These are phyloP conservation scores for Drosophila tropicalis DNA, from an alignment of 1,140 invertebrate species.

Conservation along the genomic window DNA sequence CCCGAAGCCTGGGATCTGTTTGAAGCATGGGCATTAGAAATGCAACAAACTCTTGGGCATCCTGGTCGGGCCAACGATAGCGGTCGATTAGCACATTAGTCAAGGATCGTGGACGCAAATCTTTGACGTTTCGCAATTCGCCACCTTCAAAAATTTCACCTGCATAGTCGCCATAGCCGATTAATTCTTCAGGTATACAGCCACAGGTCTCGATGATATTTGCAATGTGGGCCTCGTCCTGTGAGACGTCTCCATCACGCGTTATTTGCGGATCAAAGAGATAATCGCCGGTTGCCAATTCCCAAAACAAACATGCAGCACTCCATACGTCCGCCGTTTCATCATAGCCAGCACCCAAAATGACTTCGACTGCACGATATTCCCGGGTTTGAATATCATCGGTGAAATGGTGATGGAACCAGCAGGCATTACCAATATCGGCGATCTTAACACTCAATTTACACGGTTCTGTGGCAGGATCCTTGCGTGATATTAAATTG, in stretches of 20 bases:
- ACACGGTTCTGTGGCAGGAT: slow-evolving; percentile 92
- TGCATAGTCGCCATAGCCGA: slow-evolving; percentile 94
- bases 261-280: slow-evolving; percentile 98
- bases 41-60: slow-evolving; percentile 93
- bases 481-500: slow-evolving; percentile 80
- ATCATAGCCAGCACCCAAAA: slow-evolving; percentile 96
- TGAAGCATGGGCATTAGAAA: slow-evolving; percentile 97
- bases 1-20: slow-evolving; percentile 93
- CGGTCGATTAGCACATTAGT: slow-evolving; percentile 95
- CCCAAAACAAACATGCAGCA: slow-evolving; percentile 99
- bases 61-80: slow-evolving; percentile 93
- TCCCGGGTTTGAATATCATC: slow-evolving; percentile 99
- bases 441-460: slow-evolving; percentile 96
- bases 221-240: slow-evolving; percentile 99
- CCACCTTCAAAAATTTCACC: slow-evolving; percentile 96
- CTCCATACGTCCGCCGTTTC: slow-evolving; percentile 99
- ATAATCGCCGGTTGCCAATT: slow-evolving; percentile 99
- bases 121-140: slow-evolving; percentile 93
- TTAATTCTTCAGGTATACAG: slow-evolving; percentile 94
- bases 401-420: slow-evolving; percentile 95
- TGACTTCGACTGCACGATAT: slow-evolving; percentile 97
- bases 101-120: slow-evolving; percentile 94
- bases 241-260: slow-evolving; percentile 87
- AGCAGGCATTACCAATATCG: slow-evolving; percentile 99
- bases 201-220: slow-evolving; percentile 99